A percentile compares a stretch with the other conserved stretches of the same genome.
These are phyloP conservation scores for Saguinus imperator DNA, from an alignment of 2,113 vertebrate species.

Conservation along the genomic window DNA sequence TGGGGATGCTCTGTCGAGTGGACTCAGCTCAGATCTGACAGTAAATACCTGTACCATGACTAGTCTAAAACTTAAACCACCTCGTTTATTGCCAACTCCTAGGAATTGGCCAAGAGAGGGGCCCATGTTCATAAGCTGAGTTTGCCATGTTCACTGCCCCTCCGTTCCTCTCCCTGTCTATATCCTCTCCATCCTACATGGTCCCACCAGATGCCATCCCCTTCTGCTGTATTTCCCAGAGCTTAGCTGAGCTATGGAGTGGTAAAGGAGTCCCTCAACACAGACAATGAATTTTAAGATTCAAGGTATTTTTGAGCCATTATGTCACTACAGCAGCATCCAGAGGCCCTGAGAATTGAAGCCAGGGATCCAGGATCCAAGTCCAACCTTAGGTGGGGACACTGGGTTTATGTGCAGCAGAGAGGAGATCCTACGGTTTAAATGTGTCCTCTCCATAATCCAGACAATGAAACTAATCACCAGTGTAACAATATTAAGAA, in stretches of 20 bases:
- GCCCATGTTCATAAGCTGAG: not conserved
- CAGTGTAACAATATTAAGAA: not conserved
- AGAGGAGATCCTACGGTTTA: not conserved
- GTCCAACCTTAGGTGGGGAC: not conserved
- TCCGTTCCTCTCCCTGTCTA: not conserved
- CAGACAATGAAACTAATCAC: not conserved
- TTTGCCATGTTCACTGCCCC: not conserved
- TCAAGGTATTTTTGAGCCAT: not conserved
- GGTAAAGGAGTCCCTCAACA: not conserved
- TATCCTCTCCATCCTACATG: not conserved
- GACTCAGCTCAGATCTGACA: not conserved
- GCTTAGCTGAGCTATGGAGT: not conserved
- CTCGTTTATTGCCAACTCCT: not conserved
- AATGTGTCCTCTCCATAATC: not conserved
- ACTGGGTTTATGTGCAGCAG: not conserved
- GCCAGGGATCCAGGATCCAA: not conserved
- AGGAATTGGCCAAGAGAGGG: not conserved
- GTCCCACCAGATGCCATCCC: too few species aligned
- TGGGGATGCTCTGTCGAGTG: not conserved
- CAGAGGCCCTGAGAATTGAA: not conserved
- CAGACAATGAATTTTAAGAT: not conserved
- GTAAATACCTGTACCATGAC: not conserved
- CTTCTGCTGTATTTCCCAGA: not conserved
- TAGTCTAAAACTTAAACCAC: not conserved
- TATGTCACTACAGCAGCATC: not conserved